Base-by-base conservation (phyloP, 1,140 invertebrate species). In the Calephelis virginiensis region DNA sequence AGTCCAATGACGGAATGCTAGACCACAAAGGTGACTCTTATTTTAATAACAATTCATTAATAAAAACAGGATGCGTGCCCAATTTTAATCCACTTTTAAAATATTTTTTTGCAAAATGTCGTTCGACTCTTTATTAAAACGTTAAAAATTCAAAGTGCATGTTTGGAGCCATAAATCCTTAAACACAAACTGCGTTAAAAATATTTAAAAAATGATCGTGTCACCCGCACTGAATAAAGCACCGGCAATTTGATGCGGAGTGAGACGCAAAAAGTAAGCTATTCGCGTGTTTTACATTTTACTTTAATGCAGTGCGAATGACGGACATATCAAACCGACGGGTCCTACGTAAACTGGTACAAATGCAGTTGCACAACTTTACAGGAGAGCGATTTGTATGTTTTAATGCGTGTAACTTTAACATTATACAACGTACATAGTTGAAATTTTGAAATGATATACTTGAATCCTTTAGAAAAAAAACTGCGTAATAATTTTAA, bases 251-350 rank as follows among this genome's bases (percentile, higher is more conserved):
- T 71, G 67, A 74, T 61, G 62, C 59, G 64, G 72, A 72, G 45
- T 67, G 71, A 63, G 45, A 69, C 63, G 65, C 64, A 66, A 69
- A 68, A 66, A 69, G 64, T 68, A 68, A 70, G 61, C 61, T 70
- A 65, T 66, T 69, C 47, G 46, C 62, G 64, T 75, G 69, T 69
- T 66, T 70, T 68, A 66, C 63, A 70, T 64, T 67, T 72, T 66
- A 70, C 68, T 75, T 70, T 72, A 76, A 76, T 71, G 66, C 70
- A 63, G 50, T 69, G 66, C 53, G 67, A 69, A 62, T 71, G 70
- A 72, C 70, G 64, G 64, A 64, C 63, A 70, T 73, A 28, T 53
- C 17, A n/a, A n/a, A n/a, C n/a, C n/a, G n/a, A n/a, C n/a, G n/a
- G n/a, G n/a, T n/a, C n/a, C n/a, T n/a, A n/a, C n/a, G n/a, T n/a